These are phyloP conservation scores for Drosophila takahashii DNA, from an alignment of 1,140 invertebrate species.

Conservation along the genomic window DNA sequence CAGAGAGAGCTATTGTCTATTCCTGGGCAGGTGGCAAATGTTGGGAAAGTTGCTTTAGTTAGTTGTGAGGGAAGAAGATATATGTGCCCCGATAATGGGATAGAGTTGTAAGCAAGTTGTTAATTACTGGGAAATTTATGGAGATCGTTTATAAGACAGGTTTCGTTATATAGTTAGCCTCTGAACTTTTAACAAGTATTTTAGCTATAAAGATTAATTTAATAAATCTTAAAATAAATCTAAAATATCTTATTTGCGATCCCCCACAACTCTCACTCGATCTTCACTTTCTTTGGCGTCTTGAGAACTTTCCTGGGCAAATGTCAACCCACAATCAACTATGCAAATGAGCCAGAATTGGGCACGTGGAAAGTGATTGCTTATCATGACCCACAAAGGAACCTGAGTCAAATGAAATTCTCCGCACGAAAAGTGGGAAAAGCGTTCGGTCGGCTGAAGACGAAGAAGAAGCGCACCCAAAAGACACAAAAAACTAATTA, in stretches of 20 bases:
- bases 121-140: conserved; percentile 21
- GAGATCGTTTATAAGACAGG: background rate
- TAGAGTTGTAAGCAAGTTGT: conserved; percentile 29
- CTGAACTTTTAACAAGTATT: background rate
- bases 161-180: background rate
- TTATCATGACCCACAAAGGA: conserved; percentile 57
- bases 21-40: conserved; percentile 32
- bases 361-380: conserved; percentile 73
- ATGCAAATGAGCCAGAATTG: conserved; percentile 69
- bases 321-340: conserved; percentile 62
- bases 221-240: too few species aligned
- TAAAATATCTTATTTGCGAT: conserved; percentile 6
- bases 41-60: conserved; percentile 54
- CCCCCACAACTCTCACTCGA: conserved; percentile 4
- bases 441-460: conserved; percentile 14
- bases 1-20: conserved; percentile 38
- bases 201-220: background rate
- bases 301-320: conserved; percentile 43
- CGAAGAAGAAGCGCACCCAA: conserved; percentile 25
- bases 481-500: conserved; percentile 51
- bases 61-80: conserved; percentile 12
- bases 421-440: conserved; percentile 21
- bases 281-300: conserved; percentile 42
- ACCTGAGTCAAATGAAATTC: conserved; percentile 30
- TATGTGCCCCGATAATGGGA: conserved; percentile 39